Conservation (phyloP, 2,888 invertebrate species). For the Eremobia ochroleuca region DNA sequence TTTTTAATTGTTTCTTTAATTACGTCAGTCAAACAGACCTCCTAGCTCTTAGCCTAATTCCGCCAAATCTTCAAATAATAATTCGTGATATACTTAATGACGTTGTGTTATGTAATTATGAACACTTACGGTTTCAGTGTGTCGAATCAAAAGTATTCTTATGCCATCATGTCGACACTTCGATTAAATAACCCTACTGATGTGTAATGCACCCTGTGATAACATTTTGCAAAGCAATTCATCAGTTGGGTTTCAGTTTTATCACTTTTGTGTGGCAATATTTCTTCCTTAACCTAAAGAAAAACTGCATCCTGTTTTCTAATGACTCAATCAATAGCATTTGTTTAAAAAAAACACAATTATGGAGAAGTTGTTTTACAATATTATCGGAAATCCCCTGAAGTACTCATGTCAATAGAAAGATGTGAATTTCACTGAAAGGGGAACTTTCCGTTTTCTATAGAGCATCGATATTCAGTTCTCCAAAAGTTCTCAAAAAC, state of each 20-base stretch:
- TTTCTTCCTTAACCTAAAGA: neutral
- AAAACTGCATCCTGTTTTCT: neutral
- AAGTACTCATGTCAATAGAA: too few relatives aligned
- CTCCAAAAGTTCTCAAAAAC: too few relatives aligned
- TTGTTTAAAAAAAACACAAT: neutral
- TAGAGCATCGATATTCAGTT: neutral
- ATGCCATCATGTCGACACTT: conserved; percentile 26
- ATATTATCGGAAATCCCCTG: neutral
- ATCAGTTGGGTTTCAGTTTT: too few relatives aligned
- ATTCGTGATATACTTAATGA: conserved; percentile 34
- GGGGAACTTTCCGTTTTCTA: too few relatives aligned
- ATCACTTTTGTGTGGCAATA: too few relatives aligned
- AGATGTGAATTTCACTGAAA: neutral
- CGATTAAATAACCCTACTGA: conserved; percentile 33
- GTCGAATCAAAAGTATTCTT: conserved; percentile 43
- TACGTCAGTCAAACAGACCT: neutral
- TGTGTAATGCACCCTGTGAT: conserved; percentile 6
- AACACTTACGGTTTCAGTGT: conserved; percentile 42
- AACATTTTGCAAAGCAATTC: neutral
- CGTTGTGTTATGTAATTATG: conserved; percentile 43
- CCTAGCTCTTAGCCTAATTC: conserved; percentile 7
- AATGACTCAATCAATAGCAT: neutral
- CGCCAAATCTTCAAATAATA: neutral
- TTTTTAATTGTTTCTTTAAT: too few relatives aligned
- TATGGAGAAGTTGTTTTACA: neutral